Evolutionary conservation across 2,888 invertebrate species (phyloP), one percentile per base, ranked within the genome.

Genomic region (Machimus atricapillus): DNA sequence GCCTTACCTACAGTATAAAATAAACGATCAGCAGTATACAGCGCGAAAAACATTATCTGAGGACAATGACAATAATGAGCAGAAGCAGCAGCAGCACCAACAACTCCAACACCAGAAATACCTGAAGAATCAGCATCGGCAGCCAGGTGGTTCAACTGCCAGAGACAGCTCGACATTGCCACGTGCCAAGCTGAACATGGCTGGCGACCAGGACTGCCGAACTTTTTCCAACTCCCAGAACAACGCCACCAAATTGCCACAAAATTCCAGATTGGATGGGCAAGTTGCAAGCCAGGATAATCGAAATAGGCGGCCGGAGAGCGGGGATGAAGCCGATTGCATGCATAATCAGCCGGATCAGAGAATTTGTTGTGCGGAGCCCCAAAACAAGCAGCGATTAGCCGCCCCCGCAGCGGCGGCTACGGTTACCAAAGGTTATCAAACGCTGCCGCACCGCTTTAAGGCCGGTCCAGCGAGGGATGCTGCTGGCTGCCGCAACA

Each of bases 1-100:
- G 89, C 90, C 90, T 89, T 90, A 90, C 88, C 88, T 90, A 88
- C 90, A 89, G 89, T 90, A 89, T 88, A 90, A 90, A 89, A 87
- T 88, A 88, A 89, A 89, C 88, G 89, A 89, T 88, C 88, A 88
- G 73, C 88, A 81, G 40, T 87, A 85, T 37, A 34, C 76, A 40
- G 16, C 78, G 83, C 66, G 37, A 83, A 58, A 76, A 78, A 43
- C 79, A 52, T 66, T 87, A 37, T 74, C 77, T 14, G 86, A 88
- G 19, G 73, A 85, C 83, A 88, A 87, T 87, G 89, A 88, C 88
- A 89, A 89, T 89, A 89, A 89, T 81, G 85, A 85, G 19, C 85
- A 88, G 73, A 52, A 87, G 43, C 86, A 88, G 74, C 83, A 87
- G 43, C 86, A 88, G 74, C 83, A 86, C 23, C 66, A 23, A 3